phyloP scores from a whole-genome alignment of 2,888 invertebrate species.

The Dendrolimus houi region DNA sequence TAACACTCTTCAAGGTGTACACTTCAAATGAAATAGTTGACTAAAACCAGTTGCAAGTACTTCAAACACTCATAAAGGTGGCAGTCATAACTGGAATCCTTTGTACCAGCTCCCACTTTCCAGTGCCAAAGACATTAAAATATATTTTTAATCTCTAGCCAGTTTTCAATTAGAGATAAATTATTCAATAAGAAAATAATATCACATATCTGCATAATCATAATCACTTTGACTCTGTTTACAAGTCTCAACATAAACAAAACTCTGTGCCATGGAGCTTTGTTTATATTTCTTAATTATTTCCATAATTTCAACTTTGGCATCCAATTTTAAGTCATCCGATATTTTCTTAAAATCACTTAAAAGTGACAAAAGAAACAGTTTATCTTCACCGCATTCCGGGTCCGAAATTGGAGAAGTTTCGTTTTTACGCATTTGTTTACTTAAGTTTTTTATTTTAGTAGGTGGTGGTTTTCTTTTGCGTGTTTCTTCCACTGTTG shows the following conservation, averaged over 20 bases:
- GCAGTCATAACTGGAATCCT: too few relatives aligned
- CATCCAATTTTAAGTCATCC: conserved; percentile 8
- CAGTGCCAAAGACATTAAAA: too few relatives aligned
- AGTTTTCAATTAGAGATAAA: too few relatives aligned
- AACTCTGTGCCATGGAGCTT: conserved; percentile 3
- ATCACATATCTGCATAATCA: background rate
- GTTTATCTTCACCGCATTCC: conserved; percentile 7
- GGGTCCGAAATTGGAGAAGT: conserved; percentile 3
- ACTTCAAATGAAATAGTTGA: too few relatives aligned
- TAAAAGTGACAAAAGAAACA: conserved; percentile 8
- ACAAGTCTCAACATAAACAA: background rate
- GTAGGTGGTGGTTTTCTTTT: background rate
- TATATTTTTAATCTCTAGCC: too few relatives aligned
- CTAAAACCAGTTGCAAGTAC: too few relatives aligned
- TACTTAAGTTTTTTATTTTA: background rate
- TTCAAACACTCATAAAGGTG: too few relatives aligned
- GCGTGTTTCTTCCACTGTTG: background rate
- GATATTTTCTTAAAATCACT: conserved; percentile 9
- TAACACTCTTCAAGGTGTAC: too few relatives aligned
- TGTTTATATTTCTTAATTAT: conserved; percentile 7
- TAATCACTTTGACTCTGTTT: background rate
- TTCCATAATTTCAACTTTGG: conserved; percentile 9
- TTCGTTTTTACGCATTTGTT: background rate
- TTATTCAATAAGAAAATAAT: too few relatives aligned
- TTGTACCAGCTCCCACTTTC: too few relatives aligned